phyloP scores from a whole-genome alignment of 1,140 invertebrate genomes.

The Acyrthosiphon pisum region DNA sequence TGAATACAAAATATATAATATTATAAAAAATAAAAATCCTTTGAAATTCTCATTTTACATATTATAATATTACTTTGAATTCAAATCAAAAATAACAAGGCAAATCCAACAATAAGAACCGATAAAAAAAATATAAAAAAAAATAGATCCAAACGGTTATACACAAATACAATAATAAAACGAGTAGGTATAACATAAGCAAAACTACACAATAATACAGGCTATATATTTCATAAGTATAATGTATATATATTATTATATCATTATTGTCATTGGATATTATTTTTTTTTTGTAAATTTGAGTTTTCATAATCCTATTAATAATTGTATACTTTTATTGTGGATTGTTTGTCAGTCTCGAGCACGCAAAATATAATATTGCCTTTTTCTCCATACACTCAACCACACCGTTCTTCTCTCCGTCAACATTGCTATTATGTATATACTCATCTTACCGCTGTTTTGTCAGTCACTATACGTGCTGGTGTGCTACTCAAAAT shows the following conservation, averaged over 20 bases:
- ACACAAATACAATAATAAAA: conserved; percentile 1
- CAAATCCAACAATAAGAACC: not conserved
- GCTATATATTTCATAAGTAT: not conserved
- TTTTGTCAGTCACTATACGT: not conserved
- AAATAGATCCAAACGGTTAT: not conserved
- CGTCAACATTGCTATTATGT: not conserved
- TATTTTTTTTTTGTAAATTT: not conserved
- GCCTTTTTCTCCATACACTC: not conserved
- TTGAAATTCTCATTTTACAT: not conserved
- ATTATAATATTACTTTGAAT: not conserved
- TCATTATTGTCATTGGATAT: not conserved
- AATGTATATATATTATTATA: not conserved
- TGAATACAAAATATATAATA: not conserved
- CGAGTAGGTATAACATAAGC: not conserved
- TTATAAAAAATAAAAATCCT: conserved; percentile 13
- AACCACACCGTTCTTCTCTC: not conserved
- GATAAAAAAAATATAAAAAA: not conserved
- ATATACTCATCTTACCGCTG: not conserved
- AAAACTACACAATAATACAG: not conserved
- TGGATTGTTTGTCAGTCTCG: not conserved
- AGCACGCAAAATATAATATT: not conserved
- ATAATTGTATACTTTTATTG: not conserved
- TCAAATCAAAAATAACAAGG: not conserved
- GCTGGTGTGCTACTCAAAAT: not conserved
- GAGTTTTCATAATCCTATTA: not conserved